Conservation (phyloP, 2,888 invertebrate species). For the Prosapia bicincta region DNA sequence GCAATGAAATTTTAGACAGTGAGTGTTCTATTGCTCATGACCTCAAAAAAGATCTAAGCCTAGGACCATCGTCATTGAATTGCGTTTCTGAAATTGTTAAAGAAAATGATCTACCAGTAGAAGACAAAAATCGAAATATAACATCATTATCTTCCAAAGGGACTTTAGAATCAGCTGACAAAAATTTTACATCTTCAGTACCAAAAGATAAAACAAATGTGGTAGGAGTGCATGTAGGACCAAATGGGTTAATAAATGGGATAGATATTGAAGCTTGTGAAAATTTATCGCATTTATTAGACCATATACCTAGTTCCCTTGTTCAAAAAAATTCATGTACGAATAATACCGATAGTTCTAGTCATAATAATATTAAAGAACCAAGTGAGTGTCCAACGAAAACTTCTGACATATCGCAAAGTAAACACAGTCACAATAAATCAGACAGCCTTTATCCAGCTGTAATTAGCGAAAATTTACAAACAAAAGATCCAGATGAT, state of each 20-base stretch:
- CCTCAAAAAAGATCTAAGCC: conserved; percentile 24
- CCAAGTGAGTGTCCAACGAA: conserved; percentile 14
- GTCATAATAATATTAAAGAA: conserved; percentile 32
- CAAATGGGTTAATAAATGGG: conserved; percentile 33
- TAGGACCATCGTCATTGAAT: conserved; percentile 23
- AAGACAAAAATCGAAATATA: conserved; percentile 36
- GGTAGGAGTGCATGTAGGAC: conserved; percentile 33
- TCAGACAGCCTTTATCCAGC: background rate
- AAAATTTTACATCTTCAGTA: conserved; percentile 31
- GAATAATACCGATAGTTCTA: conserved; percentile 33
- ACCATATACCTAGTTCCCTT: conserved; percentile 20
- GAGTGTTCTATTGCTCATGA: conserved; percentile 27
- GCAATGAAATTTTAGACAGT: conserved; percentile 23
- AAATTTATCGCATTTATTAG: conserved; percentile 27
- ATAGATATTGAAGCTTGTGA: conserved; percentile 30
- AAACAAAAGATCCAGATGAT: background rate
- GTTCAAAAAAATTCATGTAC: conserved; percentile 14
- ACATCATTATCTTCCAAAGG: conserved; percentile 31
- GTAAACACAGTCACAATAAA: conserved; percentile 10
- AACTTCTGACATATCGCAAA: background rate
- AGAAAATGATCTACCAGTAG: conserved; percentile 29
- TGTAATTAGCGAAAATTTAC: background rate
- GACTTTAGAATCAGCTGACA: conserved; percentile 29
- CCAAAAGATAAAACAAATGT: conserved; percentile 29
- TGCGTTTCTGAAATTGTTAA: conserved; percentile 28